phyloP scores from a whole-genome alignment of 2,888 invertebrate species.

The Leucophenga montana region DNA sequence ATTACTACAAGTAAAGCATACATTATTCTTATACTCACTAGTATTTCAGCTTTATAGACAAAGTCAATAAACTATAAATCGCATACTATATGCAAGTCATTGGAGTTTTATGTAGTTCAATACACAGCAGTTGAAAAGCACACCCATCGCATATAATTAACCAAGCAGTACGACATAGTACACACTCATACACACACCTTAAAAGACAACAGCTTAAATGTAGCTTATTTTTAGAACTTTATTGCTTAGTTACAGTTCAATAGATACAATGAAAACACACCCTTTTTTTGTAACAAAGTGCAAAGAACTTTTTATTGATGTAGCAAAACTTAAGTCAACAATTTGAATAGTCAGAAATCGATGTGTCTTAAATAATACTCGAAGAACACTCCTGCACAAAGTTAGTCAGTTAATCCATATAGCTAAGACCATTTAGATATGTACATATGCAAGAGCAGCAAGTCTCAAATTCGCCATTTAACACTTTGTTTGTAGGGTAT shows the following conservation, averaged over 20 bases:
- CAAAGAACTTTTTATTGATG: conserved; percentile 9
- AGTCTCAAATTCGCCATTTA: neutral
- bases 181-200: conserved; percentile 7
- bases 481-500: conserved; percentile 2
- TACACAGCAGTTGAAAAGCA: neutral
- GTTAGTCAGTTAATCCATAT: neutral
- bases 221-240: conserved; percentile 13
- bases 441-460: too few relatives aligned
- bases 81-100: neutral
- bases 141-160: too few relatives aligned
- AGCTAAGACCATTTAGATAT: neutral
- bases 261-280: neutral
- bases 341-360: conserved; percentile 2
- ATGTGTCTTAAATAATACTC: neutral
- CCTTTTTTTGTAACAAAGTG: neutral
- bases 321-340: neutral
- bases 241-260: neutral
- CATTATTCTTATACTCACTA: too few relatives aligned
- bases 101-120: neutral
- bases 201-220: neutral
- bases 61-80: conserved; percentile 27
- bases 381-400: neutral
- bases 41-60: conserved; percentile 20
- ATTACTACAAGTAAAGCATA: neutral
- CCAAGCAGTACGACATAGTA: conserved; percentile 2